Percentiles rank a stretch among this genome's conserved stretches.
These are phyloP conservation scores for Myotis findleyi DNA, from an alignment of 2,797 vertebrate species.

Conservation along the genomic window DNA sequence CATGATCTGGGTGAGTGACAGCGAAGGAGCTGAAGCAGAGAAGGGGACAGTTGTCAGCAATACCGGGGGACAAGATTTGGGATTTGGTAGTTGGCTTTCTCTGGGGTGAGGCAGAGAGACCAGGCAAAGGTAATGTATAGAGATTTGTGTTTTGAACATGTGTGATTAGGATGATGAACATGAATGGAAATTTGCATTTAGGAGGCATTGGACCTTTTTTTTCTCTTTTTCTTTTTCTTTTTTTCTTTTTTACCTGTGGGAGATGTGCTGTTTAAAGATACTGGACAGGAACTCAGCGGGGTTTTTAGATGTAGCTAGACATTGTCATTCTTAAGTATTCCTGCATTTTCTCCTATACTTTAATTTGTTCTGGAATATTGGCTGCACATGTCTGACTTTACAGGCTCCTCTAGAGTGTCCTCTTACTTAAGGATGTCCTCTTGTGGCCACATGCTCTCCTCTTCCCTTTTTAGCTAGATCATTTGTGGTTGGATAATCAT, in stretches of 20 bases:
- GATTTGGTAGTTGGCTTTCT: background rate
- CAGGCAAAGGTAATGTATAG: background rate
- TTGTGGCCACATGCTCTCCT: background rate
- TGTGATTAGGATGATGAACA: background rate
- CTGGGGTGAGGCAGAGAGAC: background rate
- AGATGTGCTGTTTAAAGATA: background rate
- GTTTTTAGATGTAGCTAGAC: background rate
- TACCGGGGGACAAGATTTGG: background rate
- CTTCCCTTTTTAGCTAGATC: background rate
- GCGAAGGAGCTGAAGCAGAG: background rate
- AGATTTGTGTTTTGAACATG: background rate
- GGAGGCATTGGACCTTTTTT: background rate
- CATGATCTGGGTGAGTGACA: background rate
- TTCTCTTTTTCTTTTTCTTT: background rate
- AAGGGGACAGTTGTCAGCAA: no score
- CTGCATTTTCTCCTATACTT: background rate
- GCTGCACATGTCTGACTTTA: background rate
- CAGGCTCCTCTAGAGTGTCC: background rate
- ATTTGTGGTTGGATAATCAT: background rate
- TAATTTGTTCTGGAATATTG: background rate
- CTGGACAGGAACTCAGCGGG: background rate
- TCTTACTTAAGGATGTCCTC: background rate
- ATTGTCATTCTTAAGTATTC: background rate
- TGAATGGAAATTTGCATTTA: background rate
- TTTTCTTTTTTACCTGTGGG: background rate